Evolutionary conservation across 2,888 invertebrate genomes (phyloP).

Genomic region (Yponomeuta evonymella): DNA sequence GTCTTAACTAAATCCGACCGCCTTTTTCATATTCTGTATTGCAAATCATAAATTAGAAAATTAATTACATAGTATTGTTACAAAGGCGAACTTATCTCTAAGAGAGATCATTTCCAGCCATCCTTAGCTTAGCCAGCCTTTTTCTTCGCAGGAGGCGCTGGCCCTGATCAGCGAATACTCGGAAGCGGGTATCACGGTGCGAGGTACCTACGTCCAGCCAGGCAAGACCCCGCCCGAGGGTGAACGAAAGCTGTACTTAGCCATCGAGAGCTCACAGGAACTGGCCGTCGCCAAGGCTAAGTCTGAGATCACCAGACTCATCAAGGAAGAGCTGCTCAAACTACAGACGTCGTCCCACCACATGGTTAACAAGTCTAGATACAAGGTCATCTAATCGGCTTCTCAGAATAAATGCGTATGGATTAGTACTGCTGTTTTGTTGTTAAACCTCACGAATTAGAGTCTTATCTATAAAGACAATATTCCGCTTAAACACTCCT

Average conservation of each 20-base stretch:
- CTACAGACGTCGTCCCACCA: slow-evolving; percentile 91
- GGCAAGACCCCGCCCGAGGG: slow-evolving; percentile 94
- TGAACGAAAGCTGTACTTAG: slow-evolving; percentile 96
- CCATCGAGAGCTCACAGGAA: slow-evolving; percentile 99
- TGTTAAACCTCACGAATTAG: slow-evolving; percentile 16
- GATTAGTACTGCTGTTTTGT: slow-evolving; percentile 20
- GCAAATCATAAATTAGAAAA: no score
- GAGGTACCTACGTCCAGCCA: slow-evolving; percentile 95
- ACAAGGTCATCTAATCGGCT: slow-evolving; percentile 88
- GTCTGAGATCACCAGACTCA: slow-evolving; percentile 96
- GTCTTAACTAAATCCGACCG: slow-evolving; percentile 10
- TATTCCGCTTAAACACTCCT: no score
- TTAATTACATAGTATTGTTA: no score
- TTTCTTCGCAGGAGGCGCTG: slow-evolving; percentile 86
- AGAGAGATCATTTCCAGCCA: no score
- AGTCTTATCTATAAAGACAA: no score
- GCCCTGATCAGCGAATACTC: slow-evolving; percentile 99
- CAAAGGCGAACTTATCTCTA: no score
- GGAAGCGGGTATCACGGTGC: slow-evolving; percentile 98
- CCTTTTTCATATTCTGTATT: not conserved
- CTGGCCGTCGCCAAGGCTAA: slow-evolving; percentile 96
- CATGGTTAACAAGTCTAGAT: slow-evolving; percentile 92
- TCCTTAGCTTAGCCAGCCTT: not conserved
- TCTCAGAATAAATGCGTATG: slow-evolving; percentile 17
- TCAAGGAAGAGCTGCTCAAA: slow-evolving; percentile 97